Percentiles rank a stretch among this genome's conserved stretches.
Conservation (phyloP, 2,113 vertebrate genomes). For the Damaliscus lunatus region DNA sequence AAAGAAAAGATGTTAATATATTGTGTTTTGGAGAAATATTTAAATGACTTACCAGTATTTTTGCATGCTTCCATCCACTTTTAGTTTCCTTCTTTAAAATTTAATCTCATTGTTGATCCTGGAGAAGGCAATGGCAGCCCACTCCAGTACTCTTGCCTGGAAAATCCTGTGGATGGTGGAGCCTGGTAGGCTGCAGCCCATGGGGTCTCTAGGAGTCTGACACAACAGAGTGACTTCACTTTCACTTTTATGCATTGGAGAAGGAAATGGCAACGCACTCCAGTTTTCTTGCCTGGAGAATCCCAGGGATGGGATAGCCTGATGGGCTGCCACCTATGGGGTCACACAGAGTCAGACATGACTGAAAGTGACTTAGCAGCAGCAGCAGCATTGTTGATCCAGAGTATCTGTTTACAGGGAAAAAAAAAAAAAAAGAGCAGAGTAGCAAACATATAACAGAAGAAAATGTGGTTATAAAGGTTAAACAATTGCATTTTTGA, state of each 20-base stretch:
- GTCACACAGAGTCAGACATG: neutral
- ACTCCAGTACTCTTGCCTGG: neutral
- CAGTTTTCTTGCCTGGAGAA: neutral
- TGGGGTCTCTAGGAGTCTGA: neutral
- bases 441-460: neutral
- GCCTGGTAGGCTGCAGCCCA: neutral
- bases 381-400: neutral
- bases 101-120: neutral
- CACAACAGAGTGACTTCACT: neutral
- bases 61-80: neutral
- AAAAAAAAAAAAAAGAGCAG: neutral
- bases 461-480: neutral
- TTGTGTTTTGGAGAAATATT: neutral
- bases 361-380: neutral
- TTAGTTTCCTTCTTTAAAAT: neutral
- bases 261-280: neutral
- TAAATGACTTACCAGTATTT: neutral
- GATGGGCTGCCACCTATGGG: neutral
- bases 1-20: neutral
- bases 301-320: neutral
- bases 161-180: accelerated
- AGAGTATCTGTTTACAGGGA: neutral
- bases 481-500: neutral
- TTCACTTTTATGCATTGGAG: neutral
- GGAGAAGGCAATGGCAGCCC: neutral